These are phyloP conservation scores for Drosophila parabipectinata DNA, from an alignment of 1,140 invertebrate genomes.

Conservation along the genomic window DNA sequence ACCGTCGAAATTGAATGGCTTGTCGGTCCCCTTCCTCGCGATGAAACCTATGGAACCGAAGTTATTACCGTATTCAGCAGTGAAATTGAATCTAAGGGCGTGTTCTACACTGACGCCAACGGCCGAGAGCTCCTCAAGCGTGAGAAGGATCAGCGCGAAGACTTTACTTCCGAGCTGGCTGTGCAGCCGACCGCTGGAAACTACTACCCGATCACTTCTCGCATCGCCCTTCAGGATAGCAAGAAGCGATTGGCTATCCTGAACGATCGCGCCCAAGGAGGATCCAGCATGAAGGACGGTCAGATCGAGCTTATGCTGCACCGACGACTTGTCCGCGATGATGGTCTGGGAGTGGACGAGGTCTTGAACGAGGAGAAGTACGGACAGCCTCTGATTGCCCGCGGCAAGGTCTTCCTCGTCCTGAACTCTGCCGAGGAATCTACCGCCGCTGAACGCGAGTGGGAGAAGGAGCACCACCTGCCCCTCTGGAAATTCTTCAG, in stretches of 20 bases:
- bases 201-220: slow-evolving; percentile 96
- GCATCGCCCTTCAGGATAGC: slow-evolving; percentile 88
- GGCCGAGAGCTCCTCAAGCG: slow-evolving; percentile 94
- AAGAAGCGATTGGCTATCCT: slow-evolving; percentile 88
- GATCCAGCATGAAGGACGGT: slow-evolving; percentile 90
- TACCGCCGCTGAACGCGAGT: slow-evolving; percentile 44
- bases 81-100: slow-evolving; percentile 87
- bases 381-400: slow-evolving; percentile 90
- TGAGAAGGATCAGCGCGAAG: slow-evolving; percentile 88
- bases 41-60: slow-evolving; percentile 91
- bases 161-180: slow-evolving; percentile 90
- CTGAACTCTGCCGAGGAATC: slow-evolving; percentile 83
- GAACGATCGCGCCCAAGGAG: slow-evolving; percentile 95
- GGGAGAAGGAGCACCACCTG: slow-evolving; percentile 65
- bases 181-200: slow-evolving; percentile 89
- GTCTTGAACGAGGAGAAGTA: slow-evolving; percentile 94
- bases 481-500: slow-evolving; percentile 80
- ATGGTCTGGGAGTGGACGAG: slow-evolving; percentile 97
- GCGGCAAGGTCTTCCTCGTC: slow-evolving; percentile 90
- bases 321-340: slow-evolving; percentile 93
- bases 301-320: slow-evolving; percentile 94
- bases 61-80: slow-evolving; percentile 90
- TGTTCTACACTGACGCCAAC: slow-evolving; percentile 97
- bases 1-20: slow-evolving; percentile 96
- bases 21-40: slow-evolving; percentile 95